Evolutionary conservation across 2,888 invertebrate species (phyloP).

Genomic region (Eupithecia tripunctaria): DNA sequence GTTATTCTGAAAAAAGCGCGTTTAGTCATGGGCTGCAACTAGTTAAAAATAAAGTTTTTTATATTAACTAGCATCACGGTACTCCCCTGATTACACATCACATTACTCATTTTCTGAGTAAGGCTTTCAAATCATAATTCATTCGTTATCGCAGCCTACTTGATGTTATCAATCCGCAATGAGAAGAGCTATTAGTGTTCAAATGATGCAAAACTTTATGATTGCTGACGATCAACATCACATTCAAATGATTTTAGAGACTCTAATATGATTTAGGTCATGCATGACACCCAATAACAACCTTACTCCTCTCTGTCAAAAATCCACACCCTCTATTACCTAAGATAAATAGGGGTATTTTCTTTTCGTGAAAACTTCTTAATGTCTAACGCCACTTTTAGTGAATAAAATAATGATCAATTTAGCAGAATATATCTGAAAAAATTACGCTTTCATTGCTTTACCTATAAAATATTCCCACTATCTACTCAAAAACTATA

Average conservation of each 20-base stretch:
- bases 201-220: slow-evolving; percentile 13
- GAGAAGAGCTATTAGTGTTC: slow-evolving; percentile 28
- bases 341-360: no score
- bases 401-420: neutral
- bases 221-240: neutral
- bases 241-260: no score
- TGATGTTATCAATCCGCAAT: slow-evolving; percentile 39
- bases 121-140: slow-evolving; percentile 39
- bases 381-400: neutral
- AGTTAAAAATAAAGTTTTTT: neutral
- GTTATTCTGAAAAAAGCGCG: neutral
- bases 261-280: no score
- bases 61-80: neutral
- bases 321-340: no score
- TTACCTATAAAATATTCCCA: neutral
- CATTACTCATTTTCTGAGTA: slow-evolving; percentile 42
- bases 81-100: slow-evolving; percentile 27
- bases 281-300: no score
- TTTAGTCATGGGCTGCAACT: neutral
- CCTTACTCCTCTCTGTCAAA: no score
- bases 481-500: neutral
- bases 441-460: neutral
- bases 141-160: slow-evolving; percentile 41
- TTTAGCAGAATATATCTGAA: neutral
- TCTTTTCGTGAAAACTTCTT: no score